phyloP scores from a whole-genome alignment of 2,888 invertebrate species.

The Fabriciana adippe region DNA sequence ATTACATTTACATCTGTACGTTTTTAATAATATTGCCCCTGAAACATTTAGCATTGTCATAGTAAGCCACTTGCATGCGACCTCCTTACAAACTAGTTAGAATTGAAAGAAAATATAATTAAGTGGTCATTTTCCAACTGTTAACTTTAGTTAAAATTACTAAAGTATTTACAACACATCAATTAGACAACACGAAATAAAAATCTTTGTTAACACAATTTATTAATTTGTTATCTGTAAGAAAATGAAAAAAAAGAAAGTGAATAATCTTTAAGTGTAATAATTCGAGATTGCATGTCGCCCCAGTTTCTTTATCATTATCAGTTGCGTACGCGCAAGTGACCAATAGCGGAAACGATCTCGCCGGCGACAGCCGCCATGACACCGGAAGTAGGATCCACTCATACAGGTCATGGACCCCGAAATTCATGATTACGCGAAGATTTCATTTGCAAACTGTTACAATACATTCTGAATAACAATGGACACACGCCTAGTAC shows the following conservation, averaged over 20 bases:
- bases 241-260: conserved; percentile 19
- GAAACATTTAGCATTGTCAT: conserved; percentile 31
- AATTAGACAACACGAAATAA: conserved; percentile 4
- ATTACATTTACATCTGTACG: conserved; percentile 1
- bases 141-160: conserved; percentile 3
- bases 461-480: conserved; percentile 56
- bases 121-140: conserved; percentile 23
- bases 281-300: conserved; percentile 24
- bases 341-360: conserved; percentile 62
- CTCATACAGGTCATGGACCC: conserved; percentile 67
- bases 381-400: conserved; percentile 55
- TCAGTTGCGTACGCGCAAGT: conserved; percentile 50
- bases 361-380: conserved; percentile 48
- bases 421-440: conserved; percentile 55
- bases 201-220: too few species aligned
- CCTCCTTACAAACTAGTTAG: conserved; percentile 28
- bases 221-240: not conserved
- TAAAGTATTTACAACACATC: not conserved
- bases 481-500: conserved; percentile 57
- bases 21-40: conserved; percentile 17
- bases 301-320: conserved; percentile 44
- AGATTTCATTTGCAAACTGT: conserved; percentile 58
- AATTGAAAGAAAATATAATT: conserved; percentile 26
- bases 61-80: conserved; percentile 34
- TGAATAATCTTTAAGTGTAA: conserved; percentile 8